Conservation (phyloP, 2,888 invertebrate species). For the Andrena praecox region DNA sequence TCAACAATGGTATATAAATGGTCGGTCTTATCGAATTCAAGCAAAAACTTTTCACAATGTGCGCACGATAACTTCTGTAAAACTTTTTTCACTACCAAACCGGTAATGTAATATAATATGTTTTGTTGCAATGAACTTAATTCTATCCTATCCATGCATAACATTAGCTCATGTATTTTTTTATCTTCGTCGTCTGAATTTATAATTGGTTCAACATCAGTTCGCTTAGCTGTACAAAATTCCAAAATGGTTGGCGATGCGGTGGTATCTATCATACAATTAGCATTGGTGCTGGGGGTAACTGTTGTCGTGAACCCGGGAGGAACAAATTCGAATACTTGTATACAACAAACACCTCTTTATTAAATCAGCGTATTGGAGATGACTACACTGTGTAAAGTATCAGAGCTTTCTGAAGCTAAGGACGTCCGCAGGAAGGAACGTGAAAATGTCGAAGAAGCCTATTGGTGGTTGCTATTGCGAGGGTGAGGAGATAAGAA, state of each 20-base stretch:
- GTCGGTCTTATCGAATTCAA: neutral
- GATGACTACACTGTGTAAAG: too few species aligned
- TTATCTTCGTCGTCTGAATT: neutral
- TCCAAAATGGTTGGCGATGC: neutral
- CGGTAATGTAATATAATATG: slow-evolving; percentile 20
- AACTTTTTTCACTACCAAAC: neutral
- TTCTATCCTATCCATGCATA: neutral
- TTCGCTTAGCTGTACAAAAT: neutral
- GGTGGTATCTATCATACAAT: slow-evolving; percentile 31
- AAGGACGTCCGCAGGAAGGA: too few species aligned
- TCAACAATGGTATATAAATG: neutral
- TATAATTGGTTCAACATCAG: neutral
- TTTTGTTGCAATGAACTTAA: slow-evolving; percentile 17
- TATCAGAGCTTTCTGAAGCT: too few species aligned
- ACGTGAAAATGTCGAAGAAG: too few species aligned
- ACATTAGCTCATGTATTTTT: neutral
- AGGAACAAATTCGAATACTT: too few species aligned
- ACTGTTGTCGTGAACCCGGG: too few species aligned
- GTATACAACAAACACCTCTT: too few species aligned
- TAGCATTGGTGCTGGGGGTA: slow-evolving; percentile 34
- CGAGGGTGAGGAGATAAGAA: too few species aligned
- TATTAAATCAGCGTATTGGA: too few species aligned
- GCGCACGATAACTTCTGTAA: neutral
- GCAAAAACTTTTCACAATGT: slow-evolving; percentile 7
- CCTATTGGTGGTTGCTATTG: too few species aligned